Evolutionary conservation across 2,888 invertebrate species (phyloP).

Genomic region (Hypselothyrea guttata): DNA sequence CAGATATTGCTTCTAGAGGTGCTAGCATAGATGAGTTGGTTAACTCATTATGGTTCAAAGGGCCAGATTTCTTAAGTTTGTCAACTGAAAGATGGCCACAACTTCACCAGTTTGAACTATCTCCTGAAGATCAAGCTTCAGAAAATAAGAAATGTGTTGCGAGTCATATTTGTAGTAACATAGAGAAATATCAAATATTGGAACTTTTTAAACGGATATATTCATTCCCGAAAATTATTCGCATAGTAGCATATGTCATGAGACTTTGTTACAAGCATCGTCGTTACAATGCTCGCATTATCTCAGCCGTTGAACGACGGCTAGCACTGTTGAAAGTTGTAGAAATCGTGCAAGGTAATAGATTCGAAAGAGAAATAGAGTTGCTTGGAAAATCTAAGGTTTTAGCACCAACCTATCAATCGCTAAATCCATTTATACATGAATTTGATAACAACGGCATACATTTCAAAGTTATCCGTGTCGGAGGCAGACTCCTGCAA

Average conservation of each 20-base stretch:
- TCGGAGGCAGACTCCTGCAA: not conserved
- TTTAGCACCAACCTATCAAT: not conserved
- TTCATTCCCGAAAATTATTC: too few species aligned
- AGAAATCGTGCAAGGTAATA: not conserved
- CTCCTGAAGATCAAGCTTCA: not conserved
- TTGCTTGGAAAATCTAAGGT: not conserved
- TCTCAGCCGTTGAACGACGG: too few species aligned
- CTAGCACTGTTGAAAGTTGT: too few species aligned
- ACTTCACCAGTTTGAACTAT: not conserved
- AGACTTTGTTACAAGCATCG: too few species aligned
- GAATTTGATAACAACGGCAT: not conserved
- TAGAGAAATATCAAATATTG: too few species aligned
- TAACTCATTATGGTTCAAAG: not conserved
- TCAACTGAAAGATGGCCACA: not conserved
- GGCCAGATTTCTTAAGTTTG: not conserved
- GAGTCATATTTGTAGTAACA: too few species aligned
- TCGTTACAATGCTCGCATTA: too few species aligned
- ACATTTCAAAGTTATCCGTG: conserved; percentile 1
- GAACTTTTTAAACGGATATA: too few species aligned
- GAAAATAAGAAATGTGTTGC: not conserved
- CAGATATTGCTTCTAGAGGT: too few species aligned
- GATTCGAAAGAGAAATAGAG: not conserved
- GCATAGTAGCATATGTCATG: too few species aligned
- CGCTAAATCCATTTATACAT: not conserved
- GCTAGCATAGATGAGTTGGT: not conserved